Conservation (phyloP, 1,140 invertebrate species). For the Holcopasites calliopsidis region DNA sequence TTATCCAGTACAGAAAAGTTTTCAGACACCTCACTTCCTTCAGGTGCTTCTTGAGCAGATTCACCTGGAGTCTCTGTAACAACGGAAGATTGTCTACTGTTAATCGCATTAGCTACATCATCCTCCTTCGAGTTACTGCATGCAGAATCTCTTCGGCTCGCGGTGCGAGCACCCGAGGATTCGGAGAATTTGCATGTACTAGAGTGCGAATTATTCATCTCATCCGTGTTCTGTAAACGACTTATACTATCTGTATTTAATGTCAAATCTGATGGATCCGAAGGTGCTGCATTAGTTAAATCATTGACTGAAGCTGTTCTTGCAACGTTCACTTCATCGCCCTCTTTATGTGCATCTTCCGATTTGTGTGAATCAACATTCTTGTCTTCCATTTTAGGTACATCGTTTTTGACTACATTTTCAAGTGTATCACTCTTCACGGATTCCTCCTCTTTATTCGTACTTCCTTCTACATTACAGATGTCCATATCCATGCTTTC, state of each 20-base stretch:
- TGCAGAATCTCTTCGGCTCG: neutral
- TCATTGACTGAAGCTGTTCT: neutral
- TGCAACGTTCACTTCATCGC: neutral
- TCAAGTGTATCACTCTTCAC: neutral
- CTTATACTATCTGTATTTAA: neutral
- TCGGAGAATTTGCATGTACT: neutral
- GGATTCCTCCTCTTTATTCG: neutral
- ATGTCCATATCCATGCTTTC: neutral
- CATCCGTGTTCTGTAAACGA: neutral
- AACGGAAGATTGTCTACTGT: constrained; percentile 51
- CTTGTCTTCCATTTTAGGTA: neutral
- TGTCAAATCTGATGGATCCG: neutral
- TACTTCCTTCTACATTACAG: neutral
- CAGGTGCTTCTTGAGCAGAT: neutral
- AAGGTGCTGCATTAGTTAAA: neutral
- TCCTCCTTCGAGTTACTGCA: neutral
- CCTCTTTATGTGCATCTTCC: neutral
- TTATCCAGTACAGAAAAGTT: neutral
- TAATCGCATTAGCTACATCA: constrained; percentile 32
- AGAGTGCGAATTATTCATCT: neutral
- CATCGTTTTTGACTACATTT: neutral
- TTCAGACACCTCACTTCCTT: neutral
- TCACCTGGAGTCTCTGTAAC: constrained; percentile 42
- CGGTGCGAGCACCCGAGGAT: neutral
- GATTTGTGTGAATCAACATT: neutral